phyloP scores from a whole-genome alignment of 1,140 invertebrate genomes.

The Drosophila azteca region DNA sequence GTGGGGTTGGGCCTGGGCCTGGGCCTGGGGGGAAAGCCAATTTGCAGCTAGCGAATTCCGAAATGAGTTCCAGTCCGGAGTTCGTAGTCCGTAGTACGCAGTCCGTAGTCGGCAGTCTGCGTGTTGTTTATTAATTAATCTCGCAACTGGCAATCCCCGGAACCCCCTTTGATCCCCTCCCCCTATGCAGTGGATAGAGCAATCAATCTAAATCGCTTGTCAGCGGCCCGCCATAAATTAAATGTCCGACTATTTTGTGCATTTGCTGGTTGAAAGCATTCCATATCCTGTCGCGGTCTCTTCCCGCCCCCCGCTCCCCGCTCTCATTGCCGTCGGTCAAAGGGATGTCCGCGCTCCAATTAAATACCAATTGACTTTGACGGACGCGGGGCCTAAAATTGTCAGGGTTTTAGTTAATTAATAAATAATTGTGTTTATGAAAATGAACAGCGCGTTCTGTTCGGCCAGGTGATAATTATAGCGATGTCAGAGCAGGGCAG shows the following conservation, averaged over 20 bases:
- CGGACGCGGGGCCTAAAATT: constrained; percentile 21
- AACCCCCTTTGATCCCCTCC: neutral
- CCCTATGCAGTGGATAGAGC: constrained; percentile 7
- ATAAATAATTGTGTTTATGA: constrained; percentile 76
- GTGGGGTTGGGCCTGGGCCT: no score
- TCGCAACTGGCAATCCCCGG: neutral
- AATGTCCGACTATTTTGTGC: constrained; percentile 32
- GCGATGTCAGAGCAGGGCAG: neutral
- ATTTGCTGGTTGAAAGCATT: neutral
- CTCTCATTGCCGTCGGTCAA: constrained; percentile 39
- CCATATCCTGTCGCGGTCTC: neutral
- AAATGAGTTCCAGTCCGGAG: constrained; percentile 60
- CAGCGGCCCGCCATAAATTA: constrained; percentile 58
- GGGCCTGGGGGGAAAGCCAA: constrained; percentile 17
- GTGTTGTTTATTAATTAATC: constrained; percentile 77
- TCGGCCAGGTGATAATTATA: constrained; percentile 57
- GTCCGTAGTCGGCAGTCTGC: constrained; percentile 29
- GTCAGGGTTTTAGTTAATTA: constrained; percentile 61
- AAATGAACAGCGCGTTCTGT: constrained; percentile 40
- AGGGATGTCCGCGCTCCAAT: constrained; percentile 47
- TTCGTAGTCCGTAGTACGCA: no score
- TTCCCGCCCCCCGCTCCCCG: neutral
- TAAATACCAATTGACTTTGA: constrained; percentile 52
- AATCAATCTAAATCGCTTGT: constrained; percentile 80
- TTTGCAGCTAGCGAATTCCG: constrained; percentile 37